Evolutionary conservation across 2,113 vertebrate genomes (phyloP).

Genomic region (Pollimyrus isidori): DNA sequence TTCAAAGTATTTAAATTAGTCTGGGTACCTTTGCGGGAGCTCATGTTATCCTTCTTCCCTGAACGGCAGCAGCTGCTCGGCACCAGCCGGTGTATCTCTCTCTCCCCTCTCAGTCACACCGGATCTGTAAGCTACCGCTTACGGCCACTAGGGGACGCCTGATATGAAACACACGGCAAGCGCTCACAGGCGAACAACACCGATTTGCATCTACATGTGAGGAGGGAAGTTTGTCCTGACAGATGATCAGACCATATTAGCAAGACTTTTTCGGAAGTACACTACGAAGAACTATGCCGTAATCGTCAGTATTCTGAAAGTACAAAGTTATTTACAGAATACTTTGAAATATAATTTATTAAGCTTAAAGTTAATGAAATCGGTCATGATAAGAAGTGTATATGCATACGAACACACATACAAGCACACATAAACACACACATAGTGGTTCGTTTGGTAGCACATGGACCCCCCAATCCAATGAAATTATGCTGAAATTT

Average conservation of each 20-base stretch:
- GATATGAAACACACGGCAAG: not conserved
- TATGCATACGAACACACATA: not conserved
- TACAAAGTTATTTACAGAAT: not conserved
- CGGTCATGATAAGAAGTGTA: not conserved
- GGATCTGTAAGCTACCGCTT: not conserved
- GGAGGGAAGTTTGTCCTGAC: not conserved
- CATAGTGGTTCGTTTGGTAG: not conserved
- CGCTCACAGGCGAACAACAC: not conserved
- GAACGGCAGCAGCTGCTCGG: conserved; percentile 42
- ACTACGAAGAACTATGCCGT: not conserved
- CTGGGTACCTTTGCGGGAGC: conserved; percentile 80
- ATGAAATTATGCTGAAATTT: not conserved
- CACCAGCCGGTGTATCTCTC: conserved; percentile 32
- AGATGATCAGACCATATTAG: not conserved
- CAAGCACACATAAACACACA: not conserved
- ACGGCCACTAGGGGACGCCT: not conserved
- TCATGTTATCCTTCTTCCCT: conserved; percentile 66
- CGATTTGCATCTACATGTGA: not conserved
- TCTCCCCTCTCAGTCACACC: not conserved
- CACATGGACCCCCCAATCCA: not conserved
- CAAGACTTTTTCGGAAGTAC: not conserved
- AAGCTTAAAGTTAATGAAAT: not conserved
- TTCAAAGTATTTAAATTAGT: conserved; percentile 4
- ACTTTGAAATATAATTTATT: not conserved
- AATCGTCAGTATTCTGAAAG: not conserved